Evolutionary conservation across 2,797 vertebrate genomes (phyloP).

Genomic region (Muraenolepis orangiensis): DNA sequence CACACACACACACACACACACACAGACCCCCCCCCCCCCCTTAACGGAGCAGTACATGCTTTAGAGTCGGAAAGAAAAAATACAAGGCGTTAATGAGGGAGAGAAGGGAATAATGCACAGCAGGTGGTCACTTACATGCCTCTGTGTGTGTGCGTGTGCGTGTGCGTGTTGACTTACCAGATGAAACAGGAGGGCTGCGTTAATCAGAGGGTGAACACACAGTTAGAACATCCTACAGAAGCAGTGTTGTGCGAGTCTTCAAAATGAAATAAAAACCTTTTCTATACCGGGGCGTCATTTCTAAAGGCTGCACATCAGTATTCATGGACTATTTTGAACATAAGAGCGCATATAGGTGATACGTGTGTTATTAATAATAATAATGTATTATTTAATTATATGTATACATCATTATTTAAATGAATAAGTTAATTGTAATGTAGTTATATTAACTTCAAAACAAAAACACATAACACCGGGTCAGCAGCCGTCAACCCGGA

Average conservation of each 20-base stretch:
- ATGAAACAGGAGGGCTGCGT: constrained; percentile 83
- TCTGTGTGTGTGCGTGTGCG: constrained; percentile 43
- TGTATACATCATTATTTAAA: not conserved
- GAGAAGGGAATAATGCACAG: constrained; percentile 17
- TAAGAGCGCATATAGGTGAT: not conserved
- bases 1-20: constrained; percentile 2
- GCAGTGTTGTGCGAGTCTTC: constrained; percentile 12
- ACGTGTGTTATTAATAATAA: too few species aligned
- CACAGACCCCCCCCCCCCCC: too few species aligned
- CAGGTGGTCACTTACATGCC: constrained; percentile 58
- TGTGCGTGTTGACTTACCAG: constrained; percentile 78
- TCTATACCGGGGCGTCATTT: not conserved
- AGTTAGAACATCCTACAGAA: constrained; percentile 67
- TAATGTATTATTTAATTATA: too few species aligned
- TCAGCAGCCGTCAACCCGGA: too few species aligned
- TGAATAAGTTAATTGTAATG: not conserved
- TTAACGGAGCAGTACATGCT: constrained; percentile 58
- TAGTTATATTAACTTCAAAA: not conserved
- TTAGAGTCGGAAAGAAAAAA: constrained; percentile 37
- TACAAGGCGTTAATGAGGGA: constrained; percentile 43
- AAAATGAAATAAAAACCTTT: too few species aligned
- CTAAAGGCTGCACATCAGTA: not conserved
- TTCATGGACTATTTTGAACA: not conserved
- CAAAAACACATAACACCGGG: not conserved
- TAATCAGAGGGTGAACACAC: constrained; percentile 79